Evolutionary conservation across 2,888 invertebrate genomes (phyloP), one percentile per base, ranked within the genome.

Genomic region (Melanostoma scalare): DNA sequence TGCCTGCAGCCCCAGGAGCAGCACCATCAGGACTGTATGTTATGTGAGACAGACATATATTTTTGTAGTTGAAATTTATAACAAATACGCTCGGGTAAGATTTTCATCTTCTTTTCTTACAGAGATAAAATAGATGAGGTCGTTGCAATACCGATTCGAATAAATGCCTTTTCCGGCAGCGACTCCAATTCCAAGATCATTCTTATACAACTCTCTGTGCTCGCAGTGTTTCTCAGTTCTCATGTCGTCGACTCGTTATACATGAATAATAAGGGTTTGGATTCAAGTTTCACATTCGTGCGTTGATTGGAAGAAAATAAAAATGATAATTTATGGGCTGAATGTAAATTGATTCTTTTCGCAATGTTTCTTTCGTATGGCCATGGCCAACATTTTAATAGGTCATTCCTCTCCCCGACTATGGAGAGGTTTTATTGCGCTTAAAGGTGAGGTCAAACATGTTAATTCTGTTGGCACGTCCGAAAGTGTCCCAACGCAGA

Each of bases 311-410:
- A 46, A 65, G 63, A 65, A 69, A 80, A 69, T 74, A 74, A 80
- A 75, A 80, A 80, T 80, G 63, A 80, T 71, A 74, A 74, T 80
- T 80, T 74, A 80, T 80, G 63, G 74, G 63, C 44, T 69, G 58
- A 56, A 74, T 80, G 74, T 69, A 69, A 80, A 69, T 73, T 69
- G 79, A 80, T 63, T 80, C 71, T 40, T 30, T 6, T 20, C 20
- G 33, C 30, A 65, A 44, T 50, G 46, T 42, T 38, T 38, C 76
- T 55, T 46, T 46, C 31, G 35, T 9, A 35, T 31, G 53, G 55
- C 38, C 20, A 35, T 31, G 53, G 55, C 38, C 58, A 40, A 52
- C 52, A 63, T 56, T 44, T 9, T 63, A 35, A 71, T 77, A 58
- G 61, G 69, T 77, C 63, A 31, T 40, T 71, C 46, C 55, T 2